Evolutionary conservation across 2,797 vertebrate genomes (phyloP), one percentile per base, ranked within the genome.

Genomic region (Muraenolepis orangiensis): DNA sequence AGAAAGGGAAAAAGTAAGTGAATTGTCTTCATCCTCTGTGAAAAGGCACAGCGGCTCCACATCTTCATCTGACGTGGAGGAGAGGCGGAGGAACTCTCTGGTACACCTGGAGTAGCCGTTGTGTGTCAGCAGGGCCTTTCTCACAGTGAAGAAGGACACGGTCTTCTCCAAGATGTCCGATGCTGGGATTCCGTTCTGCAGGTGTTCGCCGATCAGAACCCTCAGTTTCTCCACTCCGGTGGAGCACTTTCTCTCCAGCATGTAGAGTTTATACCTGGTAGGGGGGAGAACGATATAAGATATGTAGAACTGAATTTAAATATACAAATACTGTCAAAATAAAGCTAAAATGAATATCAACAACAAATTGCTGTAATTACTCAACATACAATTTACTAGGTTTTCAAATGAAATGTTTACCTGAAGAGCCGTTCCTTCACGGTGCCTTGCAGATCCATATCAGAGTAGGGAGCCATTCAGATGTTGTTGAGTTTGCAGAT

Each of bases 121-220:
- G 82, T 87, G 91, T 4, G 88, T 84, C 73, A 94, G 84, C 67
- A 92, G 82, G 16, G 86, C 87, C 80, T 88, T 92, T 67, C 87
- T 92, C 74, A 91, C 20, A 0, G 88, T 91, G 77, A 93, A 86
- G 72, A 93, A 83, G 12, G 85, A 90, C 74, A 91, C 82, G 0
- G 89, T 93, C 77, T 92, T 94, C 76, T 93, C 93, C 84, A 92
- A 67, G 72, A 93, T 74, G 38, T 93, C 91, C 16, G 86, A 74
- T 0, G 89, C 40, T 0, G 91, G 89, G 76, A 91, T 82, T 2
- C 91, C 91, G 0, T 85, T 89, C 69, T 92, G 89, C 46, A 93
- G 82, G 64, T 93, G 91, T 3, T 89, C 91, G 72, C 77, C 93
- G 1, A 93, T 75, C 69, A 90, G 83, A 57, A 86, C 83, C 86